These are phyloP conservation scores for Luscinia luscinia DNA, from an alignment of 2,797 vertebrate genomes.

Conservation along the genomic window DNA sequence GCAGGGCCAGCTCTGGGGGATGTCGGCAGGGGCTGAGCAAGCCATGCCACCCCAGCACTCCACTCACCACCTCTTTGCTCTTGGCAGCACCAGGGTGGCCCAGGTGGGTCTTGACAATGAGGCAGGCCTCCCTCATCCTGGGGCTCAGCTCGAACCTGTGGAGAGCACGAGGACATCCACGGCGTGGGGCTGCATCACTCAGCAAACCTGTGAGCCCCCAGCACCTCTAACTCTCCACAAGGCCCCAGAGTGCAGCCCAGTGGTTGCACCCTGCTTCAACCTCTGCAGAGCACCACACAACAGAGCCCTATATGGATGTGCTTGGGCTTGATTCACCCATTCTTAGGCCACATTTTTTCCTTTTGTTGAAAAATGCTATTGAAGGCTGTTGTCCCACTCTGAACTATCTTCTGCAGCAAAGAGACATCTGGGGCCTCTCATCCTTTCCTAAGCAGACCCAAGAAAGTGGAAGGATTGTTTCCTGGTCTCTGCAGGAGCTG, in stretches of 20 bases:
- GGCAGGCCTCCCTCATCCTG: conserved; percentile 93
- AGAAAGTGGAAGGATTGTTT: not conserved
- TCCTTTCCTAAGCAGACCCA: not conserved
- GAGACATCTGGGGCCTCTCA: not conserved
- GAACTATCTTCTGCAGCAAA: not conserved
- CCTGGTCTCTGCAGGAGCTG: not conserved
- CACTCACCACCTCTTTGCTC: conserved; percentile 90
- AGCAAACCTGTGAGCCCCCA: rapidly evolving
- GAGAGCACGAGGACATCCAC: rapidly evolving
- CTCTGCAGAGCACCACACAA: not conserved
- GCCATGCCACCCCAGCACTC: not conserved
- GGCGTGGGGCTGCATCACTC: rapidly evolving
- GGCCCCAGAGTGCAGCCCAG: rapidly evolving
- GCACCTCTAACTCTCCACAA: rapidly evolving
- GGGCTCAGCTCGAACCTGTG: conserved; percentile 90
- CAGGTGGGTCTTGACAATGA: conserved; percentile 87
- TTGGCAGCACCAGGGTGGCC: conserved; percentile 80
- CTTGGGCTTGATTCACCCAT: not conserved
- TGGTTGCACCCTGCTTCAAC: not conserved
- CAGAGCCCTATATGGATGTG: rapidly evolving
- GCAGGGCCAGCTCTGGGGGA: not conserved
- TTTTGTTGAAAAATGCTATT: not conserved
- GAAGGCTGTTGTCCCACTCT: not conserved
- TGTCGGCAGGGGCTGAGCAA: rapidly evolving
- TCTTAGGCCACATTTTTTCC: not conserved